Conservation (phyloP, 2,888 invertebrate species). For the Tenthredo livida region DNA sequence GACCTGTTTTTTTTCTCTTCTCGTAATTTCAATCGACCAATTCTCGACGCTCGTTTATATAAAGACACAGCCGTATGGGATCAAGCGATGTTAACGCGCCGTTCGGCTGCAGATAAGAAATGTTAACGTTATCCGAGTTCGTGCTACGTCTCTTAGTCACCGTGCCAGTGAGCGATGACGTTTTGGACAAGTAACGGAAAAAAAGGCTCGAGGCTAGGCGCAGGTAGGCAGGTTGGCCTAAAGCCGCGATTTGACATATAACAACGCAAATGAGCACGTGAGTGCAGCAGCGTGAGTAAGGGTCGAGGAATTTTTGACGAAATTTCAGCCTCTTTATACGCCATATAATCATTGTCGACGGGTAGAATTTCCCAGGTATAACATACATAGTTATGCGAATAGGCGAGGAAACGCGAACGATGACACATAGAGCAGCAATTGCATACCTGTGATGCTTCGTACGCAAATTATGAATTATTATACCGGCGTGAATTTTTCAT, state of each 20-base stretch:
- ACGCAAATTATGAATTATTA: too few species aligned
- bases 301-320: slow-evolving; percentile 27
- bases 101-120: not conserved
- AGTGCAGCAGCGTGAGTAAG: slow-evolving; percentile 25
- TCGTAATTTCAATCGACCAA: not conserved
- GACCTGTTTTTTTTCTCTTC: not conserved
- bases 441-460: too few species aligned
- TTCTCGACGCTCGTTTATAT: not conserved
- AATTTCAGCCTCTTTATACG: not conserved
- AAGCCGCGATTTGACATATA: not conserved
- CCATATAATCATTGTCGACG: slow-evolving; percentile 3
- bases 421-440: too few species aligned
- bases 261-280: not conserved
- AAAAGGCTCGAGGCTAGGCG: slow-evolving; percentile 16
- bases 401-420: too few species aligned
- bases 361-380: not conserved
- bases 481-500: not conserved
- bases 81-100: not conserved
- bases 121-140: not conserved
- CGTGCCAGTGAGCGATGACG: not conserved
- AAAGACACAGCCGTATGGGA: not conserved
- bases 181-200: slow-evolving; percentile 32
- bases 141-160: not conserved
- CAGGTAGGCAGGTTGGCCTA: not conserved
- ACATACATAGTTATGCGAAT: not conserved